These are phyloP conservation scores for Phortica magna DNA, from an alignment of 2,888 invertebrate species.

Conservation along the genomic window DNA sequence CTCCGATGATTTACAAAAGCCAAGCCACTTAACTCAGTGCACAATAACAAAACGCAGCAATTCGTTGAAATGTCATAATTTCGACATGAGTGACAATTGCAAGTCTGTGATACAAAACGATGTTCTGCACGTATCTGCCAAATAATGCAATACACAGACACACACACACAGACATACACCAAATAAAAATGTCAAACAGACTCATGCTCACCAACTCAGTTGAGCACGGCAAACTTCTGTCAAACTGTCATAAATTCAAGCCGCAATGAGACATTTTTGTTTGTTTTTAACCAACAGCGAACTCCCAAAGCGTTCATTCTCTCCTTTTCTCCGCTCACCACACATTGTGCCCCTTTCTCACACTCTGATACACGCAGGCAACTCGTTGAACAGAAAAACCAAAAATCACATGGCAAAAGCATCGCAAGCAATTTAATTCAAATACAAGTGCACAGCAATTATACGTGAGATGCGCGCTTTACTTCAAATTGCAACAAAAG, in stretches of 20 bases:
- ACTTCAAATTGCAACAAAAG: slow-evolving; percentile 25
- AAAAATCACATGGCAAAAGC: not conserved
- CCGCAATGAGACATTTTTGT: slow-evolving; percentile 30
- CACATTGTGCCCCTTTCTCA: not conserved
- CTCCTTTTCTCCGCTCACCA: not conserved
- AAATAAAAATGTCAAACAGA: not conserved
- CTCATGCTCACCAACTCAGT: slow-evolving; percentile 25
- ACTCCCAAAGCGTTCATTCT: no score
- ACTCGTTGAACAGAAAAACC: not conserved
- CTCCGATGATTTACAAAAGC: not conserved
- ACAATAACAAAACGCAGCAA: not conserved
- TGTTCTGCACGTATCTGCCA: not conserved
- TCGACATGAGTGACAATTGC: not conserved
- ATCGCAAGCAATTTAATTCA: slow-evolving; percentile 20
- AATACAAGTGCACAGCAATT: slow-evolving; percentile 31
- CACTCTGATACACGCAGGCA: not conserved
- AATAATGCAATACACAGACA: not conserved
- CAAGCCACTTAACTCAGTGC: not conserved
- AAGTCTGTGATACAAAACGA: not conserved
- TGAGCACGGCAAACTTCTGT: slow-evolving; percentile 66
- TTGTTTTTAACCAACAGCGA: no score
- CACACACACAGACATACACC: not conserved
- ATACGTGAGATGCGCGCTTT: slow-evolving; percentile 27
- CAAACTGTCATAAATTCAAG: slow-evolving; percentile 72
- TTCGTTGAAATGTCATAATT: not conserved